These are phyloP conservation scores for Botia kubotai DNA, from an alignment of 2,797 vertebrate genomes.

Conservation along the genomic window DNA sequence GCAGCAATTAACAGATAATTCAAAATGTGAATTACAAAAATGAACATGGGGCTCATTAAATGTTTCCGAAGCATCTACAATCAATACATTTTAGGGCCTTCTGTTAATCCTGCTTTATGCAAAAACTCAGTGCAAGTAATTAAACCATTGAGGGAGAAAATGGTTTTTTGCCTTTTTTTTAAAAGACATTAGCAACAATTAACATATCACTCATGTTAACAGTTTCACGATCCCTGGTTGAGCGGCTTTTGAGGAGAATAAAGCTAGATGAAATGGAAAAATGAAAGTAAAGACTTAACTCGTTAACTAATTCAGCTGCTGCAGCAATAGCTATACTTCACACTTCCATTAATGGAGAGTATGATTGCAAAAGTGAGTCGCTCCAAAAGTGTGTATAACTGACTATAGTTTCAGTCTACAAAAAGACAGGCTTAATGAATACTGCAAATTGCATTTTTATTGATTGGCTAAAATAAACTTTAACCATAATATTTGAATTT, in stretches of 20 bases:
- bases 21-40: constrained; percentile 55
- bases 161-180: too few species aligned
- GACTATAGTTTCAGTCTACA: constrained; percentile 33
- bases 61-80: constrained; percentile 45
- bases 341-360: constrained; percentile 27
- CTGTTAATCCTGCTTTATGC: constrained; percentile 58
- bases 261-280: constrained; percentile 43
- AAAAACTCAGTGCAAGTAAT: constrained; percentile 55
- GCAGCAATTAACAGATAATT: constrained; percentile 53
- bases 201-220: constrained; percentile 57
- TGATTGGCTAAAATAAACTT: too few species aligned
- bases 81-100: constrained; percentile 57
- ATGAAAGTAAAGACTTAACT: constrained; percentile 44
- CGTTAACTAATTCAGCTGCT: constrained; percentile 28
- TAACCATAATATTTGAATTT: too few species aligned
- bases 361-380: constrained; percentile 11
- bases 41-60: constrained; percentile 56
- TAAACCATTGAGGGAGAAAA: constrained; percentile 49
- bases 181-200: constrained; percentile 60
- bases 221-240: constrained; percentile 32
- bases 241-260: constrained; percentile 8
- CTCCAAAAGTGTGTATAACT: background rate
- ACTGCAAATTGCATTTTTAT: constrained; percentile 39
- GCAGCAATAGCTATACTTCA: background rate
- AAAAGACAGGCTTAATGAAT: constrained; percentile 45